phyloP scores from a whole-genome alignment of 2,888 invertebrate genomes.

The Pterostichus niger region DNA sequence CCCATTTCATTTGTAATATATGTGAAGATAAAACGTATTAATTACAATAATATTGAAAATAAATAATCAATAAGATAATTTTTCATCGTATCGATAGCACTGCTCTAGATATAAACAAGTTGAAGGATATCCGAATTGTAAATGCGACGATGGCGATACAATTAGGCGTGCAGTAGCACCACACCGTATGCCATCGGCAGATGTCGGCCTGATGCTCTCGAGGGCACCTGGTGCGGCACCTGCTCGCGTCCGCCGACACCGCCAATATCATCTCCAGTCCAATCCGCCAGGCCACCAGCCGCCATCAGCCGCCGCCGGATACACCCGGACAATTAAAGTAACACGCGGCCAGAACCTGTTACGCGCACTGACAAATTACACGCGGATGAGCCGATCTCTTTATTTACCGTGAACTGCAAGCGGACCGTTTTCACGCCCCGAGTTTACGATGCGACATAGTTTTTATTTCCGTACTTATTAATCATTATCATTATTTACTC shows the following conservation, averaged over 20 bases:
- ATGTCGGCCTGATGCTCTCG: neutral
- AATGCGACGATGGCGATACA: slow-evolving; percentile 16
- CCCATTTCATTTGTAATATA: too few relatives aligned
- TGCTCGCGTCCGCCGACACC: slow-evolving; percentile 47
- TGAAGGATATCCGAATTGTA: too few relatives aligned
- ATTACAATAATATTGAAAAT: too few relatives aligned
- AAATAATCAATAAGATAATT: too few relatives aligned
- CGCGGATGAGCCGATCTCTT: slow-evolving; percentile 24
- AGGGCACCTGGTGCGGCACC: slow-evolving; percentile 49
- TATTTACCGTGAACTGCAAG: slow-evolving; percentile 4
- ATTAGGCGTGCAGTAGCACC: slow-evolving; percentile 42
- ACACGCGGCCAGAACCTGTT: slow-evolving; percentile 56
- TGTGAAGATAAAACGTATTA: too few relatives aligned
- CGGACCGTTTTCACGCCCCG: slow-evolving; percentile 26
- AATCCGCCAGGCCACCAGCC: slow-evolving; percentile 9
- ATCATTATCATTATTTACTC: neutral
- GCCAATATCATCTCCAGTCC: slow-evolving; percentile 20
- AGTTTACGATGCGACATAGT: neutral
- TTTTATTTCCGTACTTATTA: slow-evolving; percentile 7
- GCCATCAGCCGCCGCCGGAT: slow-evolving; percentile 29
- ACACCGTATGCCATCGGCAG: slow-evolving; percentile 40
- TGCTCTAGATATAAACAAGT: too few relatives aligned
- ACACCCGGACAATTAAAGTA: slow-evolving; percentile 57
- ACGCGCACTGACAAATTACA: slow-evolving; percentile 55
- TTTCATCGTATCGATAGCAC: too few relatives aligned